Evolutionary conservation across 2,797 vertebrate species (phyloP).

Genomic region (Psittacula derbiana): DNA sequence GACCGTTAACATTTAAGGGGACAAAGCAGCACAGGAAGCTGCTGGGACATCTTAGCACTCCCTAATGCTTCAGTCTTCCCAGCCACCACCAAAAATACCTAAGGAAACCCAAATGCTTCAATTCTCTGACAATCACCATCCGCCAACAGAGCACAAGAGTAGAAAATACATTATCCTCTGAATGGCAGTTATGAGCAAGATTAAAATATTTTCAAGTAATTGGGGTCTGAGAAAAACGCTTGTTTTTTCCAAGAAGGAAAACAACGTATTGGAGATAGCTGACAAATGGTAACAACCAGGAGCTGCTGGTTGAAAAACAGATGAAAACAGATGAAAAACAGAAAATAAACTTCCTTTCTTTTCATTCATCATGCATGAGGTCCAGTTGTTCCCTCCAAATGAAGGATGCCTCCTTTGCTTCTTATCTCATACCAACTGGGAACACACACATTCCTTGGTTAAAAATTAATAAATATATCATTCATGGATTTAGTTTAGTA

Average conservation of each 20-base stretch:
- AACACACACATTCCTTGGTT: not conserved
- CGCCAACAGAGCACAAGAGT: not conserved
- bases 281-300: constrained; percentile 9
- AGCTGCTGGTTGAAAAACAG: not conserved
- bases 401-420: not conserved
- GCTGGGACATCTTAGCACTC: not conserved
- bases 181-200: not conserved
- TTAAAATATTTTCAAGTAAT: not conserved
- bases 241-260: not conserved
- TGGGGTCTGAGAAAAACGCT: not conserved
- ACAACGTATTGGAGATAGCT: not conserved
- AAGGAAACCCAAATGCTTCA: not conserved
- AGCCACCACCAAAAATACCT: not conserved
- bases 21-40: not conserved
- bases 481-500: not conserved
- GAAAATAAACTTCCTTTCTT: constrained; percentile 31
- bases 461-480: not conserved
- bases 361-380: not conserved
- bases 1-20: not conserved
- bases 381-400: not conserved
- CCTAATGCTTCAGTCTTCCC: not conserved
- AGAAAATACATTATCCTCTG: not conserved
- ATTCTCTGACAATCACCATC: not conserved
- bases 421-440: not conserved
- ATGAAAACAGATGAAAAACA: not conserved